Conservation (phyloP, 2,888 invertebrate species). For the Anodontia alba region DNA sequence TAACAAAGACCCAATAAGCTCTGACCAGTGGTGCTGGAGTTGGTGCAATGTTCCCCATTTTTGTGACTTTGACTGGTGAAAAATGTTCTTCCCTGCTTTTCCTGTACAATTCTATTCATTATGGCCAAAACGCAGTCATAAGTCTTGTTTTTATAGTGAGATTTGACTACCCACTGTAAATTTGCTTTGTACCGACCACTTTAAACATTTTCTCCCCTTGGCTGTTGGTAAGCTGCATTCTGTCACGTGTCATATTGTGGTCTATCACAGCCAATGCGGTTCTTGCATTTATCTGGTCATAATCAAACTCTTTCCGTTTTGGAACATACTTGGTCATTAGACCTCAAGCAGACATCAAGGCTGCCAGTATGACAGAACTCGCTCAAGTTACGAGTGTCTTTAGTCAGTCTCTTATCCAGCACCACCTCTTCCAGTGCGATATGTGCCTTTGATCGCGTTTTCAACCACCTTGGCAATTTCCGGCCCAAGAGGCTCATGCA, state of each 20-base stretch:
- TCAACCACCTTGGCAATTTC: constrained; percentile 36
- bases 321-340: constrained; percentile 48
- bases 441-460: constrained; percentile 30
- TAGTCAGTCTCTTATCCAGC: constrained; percentile 33
- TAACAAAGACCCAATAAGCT: constrained; percentile 19
- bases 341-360: constrained; percentile 49
- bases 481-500: constrained; percentile 16
- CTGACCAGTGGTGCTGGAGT: constrained; percentile 26
- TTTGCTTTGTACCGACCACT: constrained; percentile 24
- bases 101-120: constrained; percentile 19
- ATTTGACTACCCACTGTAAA: constrained; percentile 36
- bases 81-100: constrained; percentile 13
- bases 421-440: constrained; percentile 41
- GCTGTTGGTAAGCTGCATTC: neutral
- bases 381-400: constrained; percentile 40
- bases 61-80: neutral
- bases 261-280: constrained; percentile 44
- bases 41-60: constrained; percentile 29
- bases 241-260: constrained; percentile 33
- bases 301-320: constrained; percentile 47
- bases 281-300: constrained; percentile 38
- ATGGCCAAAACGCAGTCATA: constrained; percentile 22
- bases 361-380: constrained; percentile 54
- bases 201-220: constrained; percentile 21
- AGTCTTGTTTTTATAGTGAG: constrained; percentile 29